Percentiles rank a stretch among this genome's conserved stretches.
Conservation (phyloP, 2,888 invertebrate species). For the Polyommatus icarus region DNA sequence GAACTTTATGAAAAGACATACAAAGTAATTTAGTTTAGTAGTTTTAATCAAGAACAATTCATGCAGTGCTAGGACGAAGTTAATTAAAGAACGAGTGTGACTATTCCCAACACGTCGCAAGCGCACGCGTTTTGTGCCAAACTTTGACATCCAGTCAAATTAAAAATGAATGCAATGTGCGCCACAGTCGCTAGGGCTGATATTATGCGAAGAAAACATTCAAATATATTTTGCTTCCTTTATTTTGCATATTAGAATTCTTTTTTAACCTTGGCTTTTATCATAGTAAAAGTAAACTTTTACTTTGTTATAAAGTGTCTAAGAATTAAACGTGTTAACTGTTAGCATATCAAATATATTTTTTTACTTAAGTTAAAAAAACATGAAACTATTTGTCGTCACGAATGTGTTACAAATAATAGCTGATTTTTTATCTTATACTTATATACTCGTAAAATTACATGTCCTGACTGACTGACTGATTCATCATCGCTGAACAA, state of each 20-base stretch:
- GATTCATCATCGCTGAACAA: no score
- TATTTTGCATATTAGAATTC: no score
- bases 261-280: no score
- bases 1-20: not conserved
- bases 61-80: slow-evolving; percentile 39
- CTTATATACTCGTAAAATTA: no score
- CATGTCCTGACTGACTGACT: no score
- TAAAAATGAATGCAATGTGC: slow-evolving; percentile 62
- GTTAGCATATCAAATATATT: not conserved
- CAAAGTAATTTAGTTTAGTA: slow-evolving; percentile 31
- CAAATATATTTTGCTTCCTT: no score
- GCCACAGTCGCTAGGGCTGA: slow-evolving; percentile 43
- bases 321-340: not conserved
- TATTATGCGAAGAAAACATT: not conserved
- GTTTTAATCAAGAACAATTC: slow-evolving; percentile 37
- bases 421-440: no score
- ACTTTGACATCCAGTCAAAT: slow-evolving; percentile 63
- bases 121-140: slow-evolving; percentile 59
- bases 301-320: not conserved
- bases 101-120: slow-evolving; percentile 56
- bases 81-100: slow-evolving; percentile 48
- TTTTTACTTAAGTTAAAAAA: not conserved
- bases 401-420: not conserved
- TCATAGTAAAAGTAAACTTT: no score
- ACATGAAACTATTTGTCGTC: not conserved